These are phyloP conservation scores for Oscheius sp. DNA, from an alignment of 2,888 invertebrate genomes.

Conservation along the genomic window DNA sequence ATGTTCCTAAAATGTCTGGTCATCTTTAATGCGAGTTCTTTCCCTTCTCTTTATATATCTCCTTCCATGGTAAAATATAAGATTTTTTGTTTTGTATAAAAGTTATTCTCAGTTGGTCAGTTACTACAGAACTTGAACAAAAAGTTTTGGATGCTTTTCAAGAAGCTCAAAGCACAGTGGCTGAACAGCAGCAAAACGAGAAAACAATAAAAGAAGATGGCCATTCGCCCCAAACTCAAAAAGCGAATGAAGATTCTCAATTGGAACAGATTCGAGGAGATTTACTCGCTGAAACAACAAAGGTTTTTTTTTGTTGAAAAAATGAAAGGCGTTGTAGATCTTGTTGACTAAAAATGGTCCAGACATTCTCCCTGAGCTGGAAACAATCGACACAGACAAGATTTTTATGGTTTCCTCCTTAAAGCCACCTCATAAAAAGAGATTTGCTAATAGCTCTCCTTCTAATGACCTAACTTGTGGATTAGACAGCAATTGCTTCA, in stretches of 20 bases:
- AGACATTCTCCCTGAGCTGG: conserved; percentile 1
- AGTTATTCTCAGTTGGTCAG: too few species aligned
- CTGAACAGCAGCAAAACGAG: too few species aligned
- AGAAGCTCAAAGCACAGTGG: too few species aligned
- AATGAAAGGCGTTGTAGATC: not conserved
- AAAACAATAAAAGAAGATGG: too few species aligned
- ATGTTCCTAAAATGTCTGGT: too few species aligned
- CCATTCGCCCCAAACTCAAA: conserved; percentile 1
- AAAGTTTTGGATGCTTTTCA: too few species aligned
- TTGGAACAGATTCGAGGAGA: not conserved
- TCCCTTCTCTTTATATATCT: too few species aligned
- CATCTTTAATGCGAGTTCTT: too few species aligned
- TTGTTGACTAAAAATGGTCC: not conserved
- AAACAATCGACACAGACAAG: not conserved
- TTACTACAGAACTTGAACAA: too few species aligned
- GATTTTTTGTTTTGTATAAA: too few species aligned
- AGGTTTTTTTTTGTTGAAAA: not conserved
- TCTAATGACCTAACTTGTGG: not conserved
- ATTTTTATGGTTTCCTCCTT: not conserved
- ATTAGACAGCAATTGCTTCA: not conserved
- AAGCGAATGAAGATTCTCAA: conserved; percentile 17
- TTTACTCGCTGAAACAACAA: conserved; percentile 5
- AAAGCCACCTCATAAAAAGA: not conserved
- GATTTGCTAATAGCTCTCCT: too few species aligned
- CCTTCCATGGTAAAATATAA: too few species aligned